A percentile compares a stretch with the other conserved stretches of the same genome.
These are phyloP conservation scores for Sebastolobus alascanus DNA, from an alignment of 2,797 vertebrate species.

Conservation along the genomic window DNA sequence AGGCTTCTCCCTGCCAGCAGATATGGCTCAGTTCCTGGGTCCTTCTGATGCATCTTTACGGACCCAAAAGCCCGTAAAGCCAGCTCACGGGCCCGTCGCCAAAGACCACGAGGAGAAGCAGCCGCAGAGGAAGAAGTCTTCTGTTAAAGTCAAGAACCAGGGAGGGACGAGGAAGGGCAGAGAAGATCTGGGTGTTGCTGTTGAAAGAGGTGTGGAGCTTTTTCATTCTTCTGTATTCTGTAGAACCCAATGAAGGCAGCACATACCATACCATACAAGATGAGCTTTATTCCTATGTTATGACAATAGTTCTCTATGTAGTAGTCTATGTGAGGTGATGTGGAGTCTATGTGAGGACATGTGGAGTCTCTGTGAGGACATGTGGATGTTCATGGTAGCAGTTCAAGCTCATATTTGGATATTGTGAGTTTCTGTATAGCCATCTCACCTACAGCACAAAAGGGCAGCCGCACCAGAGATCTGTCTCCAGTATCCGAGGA, in stretches of 20 bases:
- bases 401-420: no score
- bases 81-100: neutral
- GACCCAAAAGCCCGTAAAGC: neutral
- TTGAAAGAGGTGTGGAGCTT: conserved; percentile 62
- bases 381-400: no score
- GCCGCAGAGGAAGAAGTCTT: neutral
- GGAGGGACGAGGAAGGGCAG: neutral
- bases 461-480: no score
- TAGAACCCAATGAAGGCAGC: neutral
- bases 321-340: no score
- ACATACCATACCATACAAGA: neutral
- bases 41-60: conserved; percentile 43
- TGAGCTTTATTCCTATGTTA: no score
- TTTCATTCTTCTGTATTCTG: conserved; percentile 2
- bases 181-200: conserved; percentile 77
- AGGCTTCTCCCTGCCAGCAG: conserved; percentile 73
- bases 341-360: fast-evolving
- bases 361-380: fast-evolving
- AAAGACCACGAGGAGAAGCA: neutral
- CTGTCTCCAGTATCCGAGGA: fast-evolving
- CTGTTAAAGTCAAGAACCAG: neutral
- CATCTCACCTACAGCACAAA: no score
- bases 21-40: conserved; percentile 71
- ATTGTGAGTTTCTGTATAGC: no score
- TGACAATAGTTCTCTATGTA: no score